Percentiles rank a stretch among this genome's conserved stretches.
Conservation (phyloP, 1,140 invertebrate species). For the Drosophila bocki region DNA sequence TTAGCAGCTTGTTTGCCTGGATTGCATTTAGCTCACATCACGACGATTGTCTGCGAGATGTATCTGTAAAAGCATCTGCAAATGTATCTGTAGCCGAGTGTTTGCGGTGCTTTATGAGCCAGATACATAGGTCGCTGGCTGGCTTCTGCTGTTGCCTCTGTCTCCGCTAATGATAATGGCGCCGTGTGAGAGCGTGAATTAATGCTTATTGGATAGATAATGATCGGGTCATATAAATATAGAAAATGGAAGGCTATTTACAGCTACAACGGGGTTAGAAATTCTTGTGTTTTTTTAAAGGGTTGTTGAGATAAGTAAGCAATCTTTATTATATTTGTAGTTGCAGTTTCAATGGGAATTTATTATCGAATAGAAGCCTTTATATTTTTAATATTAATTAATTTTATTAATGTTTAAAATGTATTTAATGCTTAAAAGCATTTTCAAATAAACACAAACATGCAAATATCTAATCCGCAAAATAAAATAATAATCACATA, state of each 20-base stretch:
- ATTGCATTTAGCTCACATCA: constrained; percentile 46
- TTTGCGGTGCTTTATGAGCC: constrained; percentile 33
- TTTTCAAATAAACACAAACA: too few relatives aligned
- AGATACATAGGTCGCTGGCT: constrained; percentile 7
- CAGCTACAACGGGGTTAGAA: neutral
- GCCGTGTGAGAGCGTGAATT: constrained; percentile 31
- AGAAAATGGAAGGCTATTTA: neutral
- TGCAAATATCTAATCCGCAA: neutral
- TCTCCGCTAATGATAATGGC: constrained; percentile 38
- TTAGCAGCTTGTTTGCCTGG: constrained; percentile 74
- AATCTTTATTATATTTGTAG: neutral
- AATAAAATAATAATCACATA: constrained; percentile 20
- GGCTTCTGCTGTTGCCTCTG: neutral
- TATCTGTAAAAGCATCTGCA: constrained; percentile 22
- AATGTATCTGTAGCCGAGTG: constrained; percentile 21
- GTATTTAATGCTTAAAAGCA: neutral
- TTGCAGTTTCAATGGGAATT: neutral
- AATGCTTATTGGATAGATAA: constrained; percentile 45
- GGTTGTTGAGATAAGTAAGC: neutral
- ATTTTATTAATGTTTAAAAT: neutral
- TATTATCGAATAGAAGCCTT: neutral
- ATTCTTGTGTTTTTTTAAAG: neutral
- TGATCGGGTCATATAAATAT: constrained; percentile 21
- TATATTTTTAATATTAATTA: neutral
- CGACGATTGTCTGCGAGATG: constrained; percentile 32